A percentile compares a stretch with the other conserved stretches of the same genome.
Evolutionary conservation across 1,140 invertebrate genomes (phyloP).

Genomic region (Heliconius himera): DNA sequence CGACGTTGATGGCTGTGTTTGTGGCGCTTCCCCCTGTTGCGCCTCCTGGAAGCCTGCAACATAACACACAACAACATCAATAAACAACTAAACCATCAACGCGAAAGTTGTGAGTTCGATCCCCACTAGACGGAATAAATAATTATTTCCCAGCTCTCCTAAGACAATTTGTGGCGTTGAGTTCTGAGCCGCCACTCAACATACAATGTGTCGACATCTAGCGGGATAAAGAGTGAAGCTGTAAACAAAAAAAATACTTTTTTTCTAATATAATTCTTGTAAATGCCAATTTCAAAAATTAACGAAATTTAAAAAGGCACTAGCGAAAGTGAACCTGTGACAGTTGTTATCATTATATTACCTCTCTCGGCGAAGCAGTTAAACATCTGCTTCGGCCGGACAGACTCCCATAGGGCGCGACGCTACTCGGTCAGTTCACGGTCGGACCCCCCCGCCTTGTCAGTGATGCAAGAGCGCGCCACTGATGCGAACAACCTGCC

Average conservation of each 20-base stretch:
- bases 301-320: too few species aligned
- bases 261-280: too few species aligned
- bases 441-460: slow-evolving; percentile 83
- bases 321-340: not conserved
- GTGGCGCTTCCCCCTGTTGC: slow-evolving; percentile 45
- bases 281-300: not conserved
- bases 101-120: too few species aligned
- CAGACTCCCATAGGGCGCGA: slow-evolving; percentile 71
- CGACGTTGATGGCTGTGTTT: slow-evolving; percentile 47
- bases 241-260: not conserved
- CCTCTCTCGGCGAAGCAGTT: slow-evolving; percentile 61
- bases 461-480: slow-evolving; percentile 95
- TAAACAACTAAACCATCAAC: too few species aligned
- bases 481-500: slow-evolving; percentile 93
- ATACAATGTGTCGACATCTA: too few species aligned
- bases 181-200: too few species aligned
- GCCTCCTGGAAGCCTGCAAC: slow-evolving; percentile 57
- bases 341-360: slow-evolving; percentile 25
- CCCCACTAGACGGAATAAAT: too few species aligned
- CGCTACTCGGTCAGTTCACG: slow-evolving; percentile 71
- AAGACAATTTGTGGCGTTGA: too few species aligned
- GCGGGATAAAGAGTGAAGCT: too few species aligned
- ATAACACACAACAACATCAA: not conserved
- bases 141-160: too few species aligned
- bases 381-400: slow-evolving; percentile 58